Conservation (phyloP, 2,888 invertebrate genomes). For the Campoplex capitator region DNA sequence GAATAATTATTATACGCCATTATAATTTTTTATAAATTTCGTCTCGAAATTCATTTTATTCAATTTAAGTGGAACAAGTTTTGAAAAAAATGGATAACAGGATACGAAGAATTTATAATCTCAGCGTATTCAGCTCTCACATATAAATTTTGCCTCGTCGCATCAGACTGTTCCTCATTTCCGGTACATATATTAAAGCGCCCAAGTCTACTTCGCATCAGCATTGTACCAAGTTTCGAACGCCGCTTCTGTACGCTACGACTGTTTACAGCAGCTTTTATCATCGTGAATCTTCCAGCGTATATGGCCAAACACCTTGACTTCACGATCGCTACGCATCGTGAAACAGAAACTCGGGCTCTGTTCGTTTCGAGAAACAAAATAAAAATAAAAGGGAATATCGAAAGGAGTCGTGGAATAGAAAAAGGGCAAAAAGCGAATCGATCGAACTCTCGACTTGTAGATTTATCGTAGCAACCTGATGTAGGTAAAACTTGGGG, state of each 20-base stretch:
- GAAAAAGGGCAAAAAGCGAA: conserved; percentile 20
- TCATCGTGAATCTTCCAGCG: conserved; percentile 73
- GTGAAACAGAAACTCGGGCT: conserved; percentile 66
- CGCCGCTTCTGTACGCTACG: conserved; percentile 23
- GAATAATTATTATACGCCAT: background rate
- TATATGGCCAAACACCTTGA: conserved; percentile 69
- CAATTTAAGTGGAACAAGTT: background rate
- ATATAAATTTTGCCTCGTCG: background rate
- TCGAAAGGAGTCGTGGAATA: background rate
- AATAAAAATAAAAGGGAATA: background rate
- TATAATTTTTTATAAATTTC: background rate
- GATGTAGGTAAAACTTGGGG: conserved; percentile 17
- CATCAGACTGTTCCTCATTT: conserved; percentile 20
- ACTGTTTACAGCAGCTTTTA: conserved; percentile 55
- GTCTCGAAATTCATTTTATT: background rate
- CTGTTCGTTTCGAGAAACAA: conserved; percentile 47
- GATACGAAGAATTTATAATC: conserved; percentile 12
- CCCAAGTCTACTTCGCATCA: background rate
- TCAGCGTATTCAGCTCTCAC: background rate
- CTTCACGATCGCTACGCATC: conserved; percentile 43
- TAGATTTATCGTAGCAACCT: background rate
- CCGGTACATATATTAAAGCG: conserved; percentile 35
- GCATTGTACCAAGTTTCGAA: conserved; percentile 64
- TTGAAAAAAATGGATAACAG: background rate
- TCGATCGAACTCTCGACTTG: conserved; percentile 35